Base-by-base conservation (phyloP, 2,888 invertebrate species). In the Cybosia mesomella region DNA sequence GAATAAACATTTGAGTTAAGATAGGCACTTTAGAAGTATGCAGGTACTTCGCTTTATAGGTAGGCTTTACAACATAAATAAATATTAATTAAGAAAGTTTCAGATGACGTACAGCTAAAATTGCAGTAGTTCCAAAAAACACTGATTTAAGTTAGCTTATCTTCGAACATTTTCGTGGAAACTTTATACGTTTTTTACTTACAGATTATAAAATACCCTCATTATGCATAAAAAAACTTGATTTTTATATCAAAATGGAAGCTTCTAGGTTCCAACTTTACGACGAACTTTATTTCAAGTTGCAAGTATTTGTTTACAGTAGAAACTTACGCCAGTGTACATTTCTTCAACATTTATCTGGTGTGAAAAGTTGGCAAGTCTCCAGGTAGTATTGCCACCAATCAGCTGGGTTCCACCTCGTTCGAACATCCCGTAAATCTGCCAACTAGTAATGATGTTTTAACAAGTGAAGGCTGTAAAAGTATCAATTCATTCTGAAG, bases 31-130 rank as follows among this genome's bases (percentile, higher is more conserved):
- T n/a, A n/a, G n/a, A n/a, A n/a, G n/a, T n/a, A n/a, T 49, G 18
- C 9, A 18, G 1, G 18, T 5, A 21, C n/a, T 54, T 4, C 4
- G 70, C 70, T 74, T 66, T 2, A 13, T 49, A 72, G 73, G 59
- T 68, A 70, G 66, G 72, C 72, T 79, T 72, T 58, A 11, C 24
- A 34, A 71, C 72, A 68, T 75, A 70, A 78, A 72, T 22, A 54
- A n/a, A n/a, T n/a, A 55, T 81, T 74, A 76, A 81, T 79, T 71
- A 79, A 70, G 72, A 75, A 79, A 79, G 70, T 79, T 81, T 68
- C 9, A 24, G 64, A 54, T 73, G 60, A 73, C 64, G 81, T 72
- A 73, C 57, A 58, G 55, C 34, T 59, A 18, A 66, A 66, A 65
- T 63, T 64, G 15, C 64, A 67, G 43, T 68, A n/a, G 34, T 69